Base-by-base conservation (phyloP, 2,797 vertebrate genomes). In the Pteropus rufus region DNA sequence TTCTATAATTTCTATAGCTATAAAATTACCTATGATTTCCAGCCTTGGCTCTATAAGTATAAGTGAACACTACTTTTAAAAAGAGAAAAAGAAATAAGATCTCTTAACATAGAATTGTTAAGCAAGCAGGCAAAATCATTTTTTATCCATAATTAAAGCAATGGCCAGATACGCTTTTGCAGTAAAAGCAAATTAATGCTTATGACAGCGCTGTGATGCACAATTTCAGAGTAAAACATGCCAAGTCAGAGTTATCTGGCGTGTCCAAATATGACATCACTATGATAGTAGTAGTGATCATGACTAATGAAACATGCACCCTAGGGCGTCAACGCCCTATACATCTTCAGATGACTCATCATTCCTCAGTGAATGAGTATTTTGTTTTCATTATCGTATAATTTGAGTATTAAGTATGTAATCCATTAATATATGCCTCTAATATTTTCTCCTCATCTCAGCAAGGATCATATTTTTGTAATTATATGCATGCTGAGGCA, bases 301-400 rank as follows among this genome's bases (percentile, higher is more conserved):
- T 76, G 31, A 21, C 52, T 83, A 70, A 80, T 46, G 36, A 77
- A 31, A 7, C 7, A 65, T 5, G 10, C 1, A n/a, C 11, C 18
- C 62, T 58, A 46, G n/a, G 12, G 72, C 11, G 76, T 31, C 26
- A 52, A n/a, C 29, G 31, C n/a, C 10, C 1, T 11, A 11, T 3
- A 23, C 12, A 73, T 79, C 76, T 77, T n/a, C 34, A 67, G 8
- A n/a, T 81, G 26, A 91, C 24, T 52, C 8, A 6, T 75, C 72
- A 69, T 87, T 58, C 58, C 52, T 21, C 76, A 65, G 5, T 5
- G 5, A 7, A 12, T 91, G 6, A 15, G 1, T n/a, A 56, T 81
- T 93, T 81, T 67, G 8, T 69, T 82, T 94, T 91, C 65, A 92
- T 76, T 80, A 83, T 93, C 36, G n/a, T 60, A 34, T 49, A 79